Conservation (phyloP, 1,140 invertebrate species). For the Drosophila equinoxialis region DNA sequence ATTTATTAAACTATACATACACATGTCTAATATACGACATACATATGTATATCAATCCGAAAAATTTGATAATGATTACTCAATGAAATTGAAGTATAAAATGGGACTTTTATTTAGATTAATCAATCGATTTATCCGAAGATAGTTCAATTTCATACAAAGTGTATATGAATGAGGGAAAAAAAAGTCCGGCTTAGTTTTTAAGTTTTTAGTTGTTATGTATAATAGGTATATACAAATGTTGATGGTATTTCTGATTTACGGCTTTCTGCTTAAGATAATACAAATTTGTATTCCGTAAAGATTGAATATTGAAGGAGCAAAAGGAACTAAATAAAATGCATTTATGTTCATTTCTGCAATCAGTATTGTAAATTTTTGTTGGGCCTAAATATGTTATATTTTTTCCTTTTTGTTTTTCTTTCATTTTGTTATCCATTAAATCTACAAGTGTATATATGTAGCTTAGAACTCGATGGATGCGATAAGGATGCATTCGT, state of each 20-base stretch:
- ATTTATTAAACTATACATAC: too few species aligned
- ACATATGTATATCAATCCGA: not conserved
- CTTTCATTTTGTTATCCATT: constrained; percentile 19
- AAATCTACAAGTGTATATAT: constrained; percentile 64
- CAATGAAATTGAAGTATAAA: constrained; percentile 2
- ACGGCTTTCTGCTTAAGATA: constrained; percentile 29
- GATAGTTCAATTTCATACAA: constrained; percentile 70
- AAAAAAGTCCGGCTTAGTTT: constrained; percentile 33
- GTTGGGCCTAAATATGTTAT: constrained; percentile 69
- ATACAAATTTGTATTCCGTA: constrained; percentile 51
- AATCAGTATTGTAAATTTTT: constrained; percentile 43
- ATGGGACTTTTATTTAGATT: constrained; percentile 26
- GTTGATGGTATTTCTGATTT: constrained; percentile 16
- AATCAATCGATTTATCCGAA: constrained; percentile 25
- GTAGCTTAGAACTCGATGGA: constrained; percentile 61
- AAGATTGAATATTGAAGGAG: constrained; percentile 51
- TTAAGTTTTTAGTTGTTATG: constrained; percentile 29
- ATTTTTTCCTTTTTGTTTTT: constrained; percentile 26
- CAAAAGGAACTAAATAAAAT: constrained; percentile 63
- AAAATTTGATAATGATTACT: not conserved
- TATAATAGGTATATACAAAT: constrained; percentile 64
- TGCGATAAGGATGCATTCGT: constrained; percentile 32
- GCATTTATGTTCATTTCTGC: constrained; percentile 45
- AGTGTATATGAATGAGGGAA: constrained; percentile 50
- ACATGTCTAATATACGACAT: too few species aligned